A percentile compares a stretch with the other conserved stretches of the same genome.
Evolutionary conservation across 2,888 invertebrate species (phyloP).

Genomic region (Dasysyrphus albostriatus): DNA sequence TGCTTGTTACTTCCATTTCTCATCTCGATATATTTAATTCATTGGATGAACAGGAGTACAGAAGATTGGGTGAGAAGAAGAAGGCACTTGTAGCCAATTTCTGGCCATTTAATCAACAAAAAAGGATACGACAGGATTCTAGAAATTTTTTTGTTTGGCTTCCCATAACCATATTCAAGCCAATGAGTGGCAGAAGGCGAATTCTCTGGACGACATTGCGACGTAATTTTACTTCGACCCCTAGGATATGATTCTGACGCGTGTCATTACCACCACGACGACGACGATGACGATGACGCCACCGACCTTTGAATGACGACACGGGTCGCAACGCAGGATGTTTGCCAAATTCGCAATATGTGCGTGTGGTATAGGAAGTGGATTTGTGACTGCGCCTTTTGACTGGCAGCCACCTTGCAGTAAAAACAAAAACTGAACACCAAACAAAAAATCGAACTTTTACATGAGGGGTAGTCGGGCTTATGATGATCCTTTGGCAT

Average conservation of each 20-base stretch:
- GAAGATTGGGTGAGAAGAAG: background rate
- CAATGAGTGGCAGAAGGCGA: slow-evolving; percentile 57
- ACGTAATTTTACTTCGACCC: slow-evolving; percentile 45
- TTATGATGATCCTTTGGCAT: slow-evolving; percentile 2
- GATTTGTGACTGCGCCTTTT: slow-evolving; percentile 43
- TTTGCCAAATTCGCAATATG: slow-evolving; percentile 70
- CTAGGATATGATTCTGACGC: slow-evolving; percentile 53
- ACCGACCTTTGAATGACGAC: slow-evolving; percentile 12
- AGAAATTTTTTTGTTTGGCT: background rate
- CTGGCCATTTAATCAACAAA: slow-evolving; percentile 71
- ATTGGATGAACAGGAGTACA: background rate
- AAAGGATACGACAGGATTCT: slow-evolving; percentile 38
- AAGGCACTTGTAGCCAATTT: slow-evolving; percentile 69
- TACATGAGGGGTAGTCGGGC: background rate
- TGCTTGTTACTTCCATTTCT: slow-evolving; percentile 12
- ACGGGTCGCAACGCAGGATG: slow-evolving; percentile 42
- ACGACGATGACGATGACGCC: slow-evolving; percentile 43
- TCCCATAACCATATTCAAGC: slow-evolving; percentile 28
- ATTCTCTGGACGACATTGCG: slow-evolving; percentile 13
- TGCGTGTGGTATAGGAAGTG: slow-evolving; percentile 49
- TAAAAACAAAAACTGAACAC: background rate
- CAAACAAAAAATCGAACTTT: slow-evolving; percentile 20
- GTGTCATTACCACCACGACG: slow-evolving; percentile 56
- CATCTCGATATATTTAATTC: background rate
- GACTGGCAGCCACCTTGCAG: slow-evolving; percentile 66